Evolutionary conservation across 2,888 invertebrate genomes (phyloP).

Genomic region (Macropis europaea): DNA sequence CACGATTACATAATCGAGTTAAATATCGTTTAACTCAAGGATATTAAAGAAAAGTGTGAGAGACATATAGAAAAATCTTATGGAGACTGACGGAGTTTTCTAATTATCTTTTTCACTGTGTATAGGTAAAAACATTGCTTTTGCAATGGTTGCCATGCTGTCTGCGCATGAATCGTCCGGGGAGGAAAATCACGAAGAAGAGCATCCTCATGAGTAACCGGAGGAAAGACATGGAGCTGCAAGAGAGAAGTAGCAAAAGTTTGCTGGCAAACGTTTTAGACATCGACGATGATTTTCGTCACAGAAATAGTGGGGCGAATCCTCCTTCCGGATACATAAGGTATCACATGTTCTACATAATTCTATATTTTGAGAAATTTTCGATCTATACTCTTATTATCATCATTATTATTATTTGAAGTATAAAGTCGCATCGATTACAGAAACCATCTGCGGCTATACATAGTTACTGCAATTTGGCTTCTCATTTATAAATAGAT

Average conservation of each 20-base stretch:
- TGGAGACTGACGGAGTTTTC: too few relatives aligned
- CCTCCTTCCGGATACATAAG: conserved; percentile 71
- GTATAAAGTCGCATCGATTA: not conserved
- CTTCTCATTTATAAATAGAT: too few relatives aligned
- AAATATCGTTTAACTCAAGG: too few relatives aligned
- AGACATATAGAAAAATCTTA: too few relatives aligned
- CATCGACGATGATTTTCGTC: conserved; percentile 96
- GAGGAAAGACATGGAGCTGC: conserved; percentile 95
- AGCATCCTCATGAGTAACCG: conserved; percentile 94
- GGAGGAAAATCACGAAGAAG: conserved; percentile 95
- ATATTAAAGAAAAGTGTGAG: too few relatives aligned
- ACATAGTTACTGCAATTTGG: too few relatives aligned
- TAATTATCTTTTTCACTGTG: not conserved
- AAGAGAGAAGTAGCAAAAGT: conserved; percentile 96
- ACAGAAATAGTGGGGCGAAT: conserved; percentile 82
- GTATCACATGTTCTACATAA: conserved; percentile 52
- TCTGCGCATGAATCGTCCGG: conserved; percentile 96
- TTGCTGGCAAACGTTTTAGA: conserved; percentile 96
- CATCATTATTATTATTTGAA: too few relatives aligned
- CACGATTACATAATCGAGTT: too few relatives aligned
- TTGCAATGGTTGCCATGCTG: conserved; percentile 99
- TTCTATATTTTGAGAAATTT: too few relatives aligned
- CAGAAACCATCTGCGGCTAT: too few relatives aligned
- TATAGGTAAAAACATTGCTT: conserved; percentile 97
- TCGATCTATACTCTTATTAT: not conserved